phyloP scores from a whole-genome alignment of 2,888 invertebrate species.

The Xestobium rufovillosum region DNA sequence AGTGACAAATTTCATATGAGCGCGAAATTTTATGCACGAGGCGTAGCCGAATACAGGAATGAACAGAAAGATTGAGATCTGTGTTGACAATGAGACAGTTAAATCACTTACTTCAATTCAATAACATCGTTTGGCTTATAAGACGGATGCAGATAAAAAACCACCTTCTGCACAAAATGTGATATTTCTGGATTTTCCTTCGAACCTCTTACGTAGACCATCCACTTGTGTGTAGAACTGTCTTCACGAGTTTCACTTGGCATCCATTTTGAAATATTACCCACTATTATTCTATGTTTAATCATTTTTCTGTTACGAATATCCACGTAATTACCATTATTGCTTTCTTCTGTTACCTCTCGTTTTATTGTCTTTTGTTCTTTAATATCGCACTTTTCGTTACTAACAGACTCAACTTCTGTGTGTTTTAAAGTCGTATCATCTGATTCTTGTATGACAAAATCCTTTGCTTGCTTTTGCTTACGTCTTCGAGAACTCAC shows the following conservation, averaged over 20 bases:
- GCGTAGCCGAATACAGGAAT: no score
- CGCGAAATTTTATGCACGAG: no score
- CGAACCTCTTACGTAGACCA: slow-evolving; percentile 74
- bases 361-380: not conserved
- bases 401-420: slow-evolving; percentile 9
- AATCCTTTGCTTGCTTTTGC: slow-evolving; percentile 15
- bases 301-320: slow-evolving; percentile 34
- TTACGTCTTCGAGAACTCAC: slow-evolving; percentile 26
- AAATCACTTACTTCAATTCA: slow-evolving; percentile 60
- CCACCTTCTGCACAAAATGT: slow-evolving; percentile 61
- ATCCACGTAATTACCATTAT: no score
- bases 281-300: slow-evolving; percentile 43
- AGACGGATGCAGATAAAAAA: slow-evolving; percentile 76
- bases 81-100: no score
- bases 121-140: slow-evolving; percentile 82
- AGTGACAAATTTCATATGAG: no score
- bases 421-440: slow-evolving; percentile 12
- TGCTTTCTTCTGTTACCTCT: not conserved
- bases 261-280: slow-evolving; percentile 81
- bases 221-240: slow-evolving; percentile 80
- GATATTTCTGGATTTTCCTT: slow-evolving; percentile 53
- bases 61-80: no score
- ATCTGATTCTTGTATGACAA: slow-evolving; percentile 17
- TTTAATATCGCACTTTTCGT: not conserved
- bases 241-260: slow-evolving; percentile 60